Conservation (phyloP, 2,113 vertebrate genomes). For the Campylomormyrus tamandua region DNA sequence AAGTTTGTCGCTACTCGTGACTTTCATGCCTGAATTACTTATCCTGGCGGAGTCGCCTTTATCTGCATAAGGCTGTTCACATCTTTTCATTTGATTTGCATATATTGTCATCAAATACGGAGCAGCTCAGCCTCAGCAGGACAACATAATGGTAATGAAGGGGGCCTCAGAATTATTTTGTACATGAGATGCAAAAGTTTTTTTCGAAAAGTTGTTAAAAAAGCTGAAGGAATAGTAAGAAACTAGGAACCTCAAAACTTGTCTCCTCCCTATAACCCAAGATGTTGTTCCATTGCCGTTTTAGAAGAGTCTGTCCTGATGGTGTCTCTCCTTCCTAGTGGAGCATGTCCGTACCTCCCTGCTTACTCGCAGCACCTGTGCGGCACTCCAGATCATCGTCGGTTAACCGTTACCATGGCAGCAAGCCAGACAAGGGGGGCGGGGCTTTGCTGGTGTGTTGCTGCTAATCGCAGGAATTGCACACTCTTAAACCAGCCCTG, state of each 20-base stretch:
- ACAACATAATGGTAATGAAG: background rate
- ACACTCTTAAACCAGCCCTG: background rate
- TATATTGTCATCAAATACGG: background rate
- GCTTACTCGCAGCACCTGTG: background rate
- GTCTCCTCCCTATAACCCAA: background rate
- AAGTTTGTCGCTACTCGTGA: background rate
- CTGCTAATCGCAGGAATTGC: background rate
- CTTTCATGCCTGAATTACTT: background rate
- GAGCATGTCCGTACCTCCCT: background rate
- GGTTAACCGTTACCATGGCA: background rate
- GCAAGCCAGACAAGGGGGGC: background rate
- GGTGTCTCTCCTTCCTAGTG: background rate
- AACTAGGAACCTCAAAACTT: background rate
- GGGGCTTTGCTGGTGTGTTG: background rate
- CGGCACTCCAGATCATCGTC: background rate
- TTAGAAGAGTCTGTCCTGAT: background rate
- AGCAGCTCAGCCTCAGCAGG: background rate
- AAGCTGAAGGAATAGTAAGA: background rate
- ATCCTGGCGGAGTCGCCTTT: background rate
- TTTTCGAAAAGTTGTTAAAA: background rate
- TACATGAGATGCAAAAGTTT: background rate
- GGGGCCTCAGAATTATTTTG: background rate
- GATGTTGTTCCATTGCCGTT: background rate
- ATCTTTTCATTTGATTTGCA: background rate
- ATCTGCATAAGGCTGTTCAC: background rate